Conservation (phyloP, 2,888 invertebrate genomes). For the Drosophila stalkeri region DNA sequence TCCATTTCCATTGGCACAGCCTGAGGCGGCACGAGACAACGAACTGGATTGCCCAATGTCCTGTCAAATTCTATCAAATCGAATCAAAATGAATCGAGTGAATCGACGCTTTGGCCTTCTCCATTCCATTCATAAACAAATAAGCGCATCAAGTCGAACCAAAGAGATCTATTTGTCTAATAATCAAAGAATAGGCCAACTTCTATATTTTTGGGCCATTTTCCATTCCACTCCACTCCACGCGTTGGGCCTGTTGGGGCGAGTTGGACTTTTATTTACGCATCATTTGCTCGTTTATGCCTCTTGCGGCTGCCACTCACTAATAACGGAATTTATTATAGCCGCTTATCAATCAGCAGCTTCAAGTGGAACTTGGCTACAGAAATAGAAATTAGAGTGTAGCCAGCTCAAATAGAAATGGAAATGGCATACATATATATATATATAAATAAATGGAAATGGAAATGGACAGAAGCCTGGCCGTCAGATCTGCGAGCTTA, state of each 20-base stretch:
- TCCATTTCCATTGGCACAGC: conserved; percentile 11
- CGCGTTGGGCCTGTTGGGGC: neutral
- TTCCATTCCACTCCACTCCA: too few relatives aligned
- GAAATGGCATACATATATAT: neutral
- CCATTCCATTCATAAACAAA: conserved; percentile 44
- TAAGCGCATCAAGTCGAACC: conserved; percentile 34
- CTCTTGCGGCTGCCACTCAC: conserved; percentile 33
- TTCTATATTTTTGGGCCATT: conserved; percentile 40
- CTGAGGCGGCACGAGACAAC: conserved; percentile 2
- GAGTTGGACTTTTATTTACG: conserved; percentile 51
- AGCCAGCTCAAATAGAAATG: conserved; percentile 20
- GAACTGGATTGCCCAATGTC: conserved; percentile 14
- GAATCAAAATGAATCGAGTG: conserved; percentile 49
- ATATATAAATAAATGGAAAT: conserved; percentile 15
- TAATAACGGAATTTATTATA: conserved; percentile 69
- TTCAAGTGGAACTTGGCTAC: conserved; percentile 50
- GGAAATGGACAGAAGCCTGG: conserved; percentile 10
- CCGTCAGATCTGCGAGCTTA: conserved; percentile 8
- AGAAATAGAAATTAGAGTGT: conserved; percentile 12
- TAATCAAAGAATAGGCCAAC: conserved; percentile 41
- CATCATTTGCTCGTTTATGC: conserved; percentile 59
- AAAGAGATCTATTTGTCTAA: conserved; percentile 49
- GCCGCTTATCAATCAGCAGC: conserved; percentile 68
- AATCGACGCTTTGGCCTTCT: conserved; percentile 20
- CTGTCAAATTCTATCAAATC: conserved; percentile 41